These are phyloP conservation scores for Furcifer pardalis DNA, from an alignment of 2,797 vertebrate genomes.

Conservation along the genomic window DNA sequence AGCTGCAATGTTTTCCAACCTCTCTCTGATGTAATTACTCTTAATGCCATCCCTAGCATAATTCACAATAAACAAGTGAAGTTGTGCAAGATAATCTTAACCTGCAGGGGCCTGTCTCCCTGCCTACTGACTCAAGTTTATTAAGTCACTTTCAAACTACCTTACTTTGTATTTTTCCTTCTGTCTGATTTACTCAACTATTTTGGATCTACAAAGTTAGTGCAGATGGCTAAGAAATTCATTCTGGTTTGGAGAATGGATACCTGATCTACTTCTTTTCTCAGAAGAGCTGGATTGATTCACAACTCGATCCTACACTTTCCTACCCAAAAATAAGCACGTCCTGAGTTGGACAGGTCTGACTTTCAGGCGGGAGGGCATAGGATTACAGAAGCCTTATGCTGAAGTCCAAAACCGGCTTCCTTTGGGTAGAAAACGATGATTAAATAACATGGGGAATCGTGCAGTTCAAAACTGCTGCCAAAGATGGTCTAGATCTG, in stretches of 20 bases:
- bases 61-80: constrained; percentile 8
- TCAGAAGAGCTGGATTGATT: not conserved
- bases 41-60: constrained; percentile 20
- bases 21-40: constrained; percentile 2
- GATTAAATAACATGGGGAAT: not conserved
- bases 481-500: rapidly evolving
- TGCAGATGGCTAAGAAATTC: not conserved
- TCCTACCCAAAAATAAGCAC: not conserved
- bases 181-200: not conserved
- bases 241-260: not conserved
- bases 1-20: not conserved
- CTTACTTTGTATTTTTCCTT: not conserved
- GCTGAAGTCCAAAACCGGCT: too few species aligned
- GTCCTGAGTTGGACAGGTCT: too few species aligned
- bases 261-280: too few species aligned
- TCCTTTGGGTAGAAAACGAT: not conserved
- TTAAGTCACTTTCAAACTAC: not conserved
- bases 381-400: not conserved
- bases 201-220: not conserved
- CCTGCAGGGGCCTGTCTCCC: constrained; percentile 7
- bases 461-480: not conserved
- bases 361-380: not conserved
- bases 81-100: constrained; percentile 4
- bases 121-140: not conserved
- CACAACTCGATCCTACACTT: not conserved